phyloP scores from a whole-genome alignment of 2,797 vertebrate species.

The Gephyroberyx darwinii region DNA sequence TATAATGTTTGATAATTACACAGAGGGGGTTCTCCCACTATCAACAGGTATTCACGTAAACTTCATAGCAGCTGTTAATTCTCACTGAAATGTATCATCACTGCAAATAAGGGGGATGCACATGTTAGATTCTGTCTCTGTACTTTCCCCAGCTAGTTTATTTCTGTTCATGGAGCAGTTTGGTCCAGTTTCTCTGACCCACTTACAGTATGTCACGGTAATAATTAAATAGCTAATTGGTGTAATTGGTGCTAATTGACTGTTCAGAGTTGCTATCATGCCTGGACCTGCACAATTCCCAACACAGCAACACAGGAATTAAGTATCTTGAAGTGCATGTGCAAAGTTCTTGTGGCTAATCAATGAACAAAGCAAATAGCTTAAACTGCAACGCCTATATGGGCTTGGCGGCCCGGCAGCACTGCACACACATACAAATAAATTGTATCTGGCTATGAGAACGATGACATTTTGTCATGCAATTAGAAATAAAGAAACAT shows the following conservation, averaged over 20 bases:
- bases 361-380: too few relatives aligned
- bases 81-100: neutral
- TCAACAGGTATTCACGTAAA: neutral
- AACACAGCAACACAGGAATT: neutral
- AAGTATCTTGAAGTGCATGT: too few relatives aligned
- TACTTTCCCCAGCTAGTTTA: neutral
- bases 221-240: constrained; percentile 11
- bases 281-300: too few relatives aligned
- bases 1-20: neutral
- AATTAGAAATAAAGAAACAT: too few relatives aligned
- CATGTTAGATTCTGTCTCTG: neutral
- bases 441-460: too few relatives aligned
- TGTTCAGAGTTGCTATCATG: neutral
- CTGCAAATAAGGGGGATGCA: neutral
- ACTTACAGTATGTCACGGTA: constrained; percentile 16
- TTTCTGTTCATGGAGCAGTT: neutral
- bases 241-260: too few relatives aligned
- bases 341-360: too few relatives aligned
- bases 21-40: neutral
- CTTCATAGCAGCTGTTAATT: neutral
- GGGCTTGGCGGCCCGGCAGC: too few relatives aligned
- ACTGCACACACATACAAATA: too few relatives aligned
- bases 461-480: too few relatives aligned
- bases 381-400: too few relatives aligned
- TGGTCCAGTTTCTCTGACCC: constrained; percentile 18